Evolutionary conservation across 1,140 invertebrate genomes (phyloP).

Genomic region (Doryteuthis pealeii): DNA sequence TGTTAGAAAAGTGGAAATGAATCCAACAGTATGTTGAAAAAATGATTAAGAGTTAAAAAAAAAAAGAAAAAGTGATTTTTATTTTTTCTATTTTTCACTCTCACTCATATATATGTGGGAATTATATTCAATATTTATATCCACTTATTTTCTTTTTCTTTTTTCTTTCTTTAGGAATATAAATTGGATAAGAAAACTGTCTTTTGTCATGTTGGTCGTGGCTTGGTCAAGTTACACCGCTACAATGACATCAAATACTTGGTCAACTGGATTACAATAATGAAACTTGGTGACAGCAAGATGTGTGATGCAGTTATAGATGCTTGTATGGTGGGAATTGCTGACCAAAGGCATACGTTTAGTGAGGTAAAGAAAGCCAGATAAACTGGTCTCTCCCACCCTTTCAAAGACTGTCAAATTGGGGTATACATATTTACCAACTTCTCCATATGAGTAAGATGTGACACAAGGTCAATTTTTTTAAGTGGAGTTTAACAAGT

Average conservation of each 20-base stretch:
- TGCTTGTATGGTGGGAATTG: conserved; percentile 51
- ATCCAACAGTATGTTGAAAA: too few relatives aligned
- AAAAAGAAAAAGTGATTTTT: conserved; percentile 11
- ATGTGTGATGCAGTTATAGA: conserved; percentile 54
- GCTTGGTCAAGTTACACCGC: conserved; percentile 45
- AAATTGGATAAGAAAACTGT: conserved; percentile 45
- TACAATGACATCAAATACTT: conserved; percentile 45
- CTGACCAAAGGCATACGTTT: conserved; percentile 31
- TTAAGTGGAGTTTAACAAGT: too few relatives aligned
- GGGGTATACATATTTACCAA: too few relatives aligned
- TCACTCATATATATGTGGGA: neutral
- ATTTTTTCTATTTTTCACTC: neutral
- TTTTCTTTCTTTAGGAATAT: conserved; percentile 45
- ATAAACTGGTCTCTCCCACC: neutral
- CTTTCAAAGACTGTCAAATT: neutral
- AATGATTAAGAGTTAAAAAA: too few relatives aligned
- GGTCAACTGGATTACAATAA: conserved; percentile 38
- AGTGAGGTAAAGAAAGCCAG: conserved; percentile 29
- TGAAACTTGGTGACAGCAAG: conserved; percentile 41
- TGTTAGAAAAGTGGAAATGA: too few relatives aligned
- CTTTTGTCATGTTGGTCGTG: conserved; percentile 49
- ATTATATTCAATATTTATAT: neutral
- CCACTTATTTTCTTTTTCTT: neutral
- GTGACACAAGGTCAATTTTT: too few relatives aligned
- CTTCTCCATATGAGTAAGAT: too few relatives aligned